These are phyloP conservation scores for Rhinolophus sinicus DNA, from an alignment of 2,113 vertebrate genomes.

Conservation along the genomic window DNA sequence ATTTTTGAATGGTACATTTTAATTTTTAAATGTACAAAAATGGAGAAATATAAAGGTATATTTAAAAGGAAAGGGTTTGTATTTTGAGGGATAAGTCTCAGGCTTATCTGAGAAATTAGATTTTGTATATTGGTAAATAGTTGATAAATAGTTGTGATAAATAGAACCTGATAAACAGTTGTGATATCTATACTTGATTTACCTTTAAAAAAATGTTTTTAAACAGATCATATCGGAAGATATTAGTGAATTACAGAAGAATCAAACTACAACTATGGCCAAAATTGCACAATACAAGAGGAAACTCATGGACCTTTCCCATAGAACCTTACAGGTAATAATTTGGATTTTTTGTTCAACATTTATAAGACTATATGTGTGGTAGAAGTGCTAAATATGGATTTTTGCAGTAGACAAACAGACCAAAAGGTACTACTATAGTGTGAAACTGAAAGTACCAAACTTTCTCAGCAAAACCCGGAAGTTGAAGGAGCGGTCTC, in stretches of 20 bases:
- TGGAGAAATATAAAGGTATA: not conserved
- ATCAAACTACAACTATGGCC: constrained; percentile 96
- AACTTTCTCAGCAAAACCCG: constrained; percentile 20
- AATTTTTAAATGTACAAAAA: not conserved
- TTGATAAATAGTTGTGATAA: not conserved
- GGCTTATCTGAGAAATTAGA: not conserved
- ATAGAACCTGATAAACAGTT: not conserved
- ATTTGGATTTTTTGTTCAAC: not conserved
- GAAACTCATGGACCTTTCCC: constrained; percentile 98
- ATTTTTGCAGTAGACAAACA: not conserved
- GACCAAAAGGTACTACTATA: not conserved
- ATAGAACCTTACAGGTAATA: constrained; percentile 95
- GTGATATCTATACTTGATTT: not conserved
- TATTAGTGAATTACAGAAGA: constrained; percentile 97
- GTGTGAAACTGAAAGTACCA: constrained; percentile 16
- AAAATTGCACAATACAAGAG: constrained; percentile 99
- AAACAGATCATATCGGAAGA: constrained; percentile 96
- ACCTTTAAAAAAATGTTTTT: constrained; percentile 26
- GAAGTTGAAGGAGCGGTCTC: not conserved
- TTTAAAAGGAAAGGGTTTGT: not conserved
- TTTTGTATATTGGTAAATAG: not conserved
- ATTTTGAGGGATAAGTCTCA: constrained; percentile 30
- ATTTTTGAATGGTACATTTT: constrained; percentile 16
- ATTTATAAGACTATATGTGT: not conserved
- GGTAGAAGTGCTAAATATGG: not conserved